phyloP scores from a whole-genome alignment of 2,797 vertebrate genomes.

The Gymnoscopelus braueri region DNA sequence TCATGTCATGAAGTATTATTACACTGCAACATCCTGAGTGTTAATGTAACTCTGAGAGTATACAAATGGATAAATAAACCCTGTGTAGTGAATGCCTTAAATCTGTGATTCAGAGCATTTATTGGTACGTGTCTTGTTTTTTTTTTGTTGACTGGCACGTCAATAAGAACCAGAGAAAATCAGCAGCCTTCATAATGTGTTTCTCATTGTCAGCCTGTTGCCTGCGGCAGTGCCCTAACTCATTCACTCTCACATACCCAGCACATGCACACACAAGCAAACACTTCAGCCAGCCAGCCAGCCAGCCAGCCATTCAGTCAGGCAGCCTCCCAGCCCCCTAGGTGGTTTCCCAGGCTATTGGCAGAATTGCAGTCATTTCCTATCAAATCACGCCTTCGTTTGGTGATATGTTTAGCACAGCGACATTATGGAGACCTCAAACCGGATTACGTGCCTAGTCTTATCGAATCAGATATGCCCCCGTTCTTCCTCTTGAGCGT shows the following conservation, averaged over 20 bases:
- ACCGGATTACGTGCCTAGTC: conserved; percentile 55
- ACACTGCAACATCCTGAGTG: too few relatives aligned
- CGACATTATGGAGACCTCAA: conserved; percentile 54
- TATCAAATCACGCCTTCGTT: conserved; percentile 58
- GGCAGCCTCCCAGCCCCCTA: conserved; percentile 34
- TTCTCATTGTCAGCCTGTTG: conserved; percentile 73
- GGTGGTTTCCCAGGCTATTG: conserved; percentile 57
- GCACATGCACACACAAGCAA: conserved; percentile 28
- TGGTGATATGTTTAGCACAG: conserved; percentile 60
- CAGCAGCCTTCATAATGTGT: conserved; percentile 68
- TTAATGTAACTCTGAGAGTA: too few relatives aligned
- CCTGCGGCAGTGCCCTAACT: conserved; percentile 65
- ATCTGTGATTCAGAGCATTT: too few relatives aligned
- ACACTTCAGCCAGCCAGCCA: conserved; percentile 34
- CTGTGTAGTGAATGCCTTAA: too few relatives aligned
- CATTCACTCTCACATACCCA: conserved; percentile 41
- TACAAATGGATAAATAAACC: too few relatives aligned
- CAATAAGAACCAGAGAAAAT: conserved; percentile 47
- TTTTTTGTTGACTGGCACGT: conserved; percentile 31
- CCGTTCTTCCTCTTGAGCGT: conserved; percentile 45
- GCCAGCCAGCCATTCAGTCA: conserved; percentile 24
- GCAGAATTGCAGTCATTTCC: conserved; percentile 50
- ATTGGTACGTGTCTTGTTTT: background rate
- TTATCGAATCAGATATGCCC: conserved; percentile 59
- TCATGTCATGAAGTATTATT: too few relatives aligned